These are phyloP conservation scores for Spondyliosoma cantharus DNA, from an alignment of 2,797 vertebrate species.

Conservation along the genomic window DNA sequence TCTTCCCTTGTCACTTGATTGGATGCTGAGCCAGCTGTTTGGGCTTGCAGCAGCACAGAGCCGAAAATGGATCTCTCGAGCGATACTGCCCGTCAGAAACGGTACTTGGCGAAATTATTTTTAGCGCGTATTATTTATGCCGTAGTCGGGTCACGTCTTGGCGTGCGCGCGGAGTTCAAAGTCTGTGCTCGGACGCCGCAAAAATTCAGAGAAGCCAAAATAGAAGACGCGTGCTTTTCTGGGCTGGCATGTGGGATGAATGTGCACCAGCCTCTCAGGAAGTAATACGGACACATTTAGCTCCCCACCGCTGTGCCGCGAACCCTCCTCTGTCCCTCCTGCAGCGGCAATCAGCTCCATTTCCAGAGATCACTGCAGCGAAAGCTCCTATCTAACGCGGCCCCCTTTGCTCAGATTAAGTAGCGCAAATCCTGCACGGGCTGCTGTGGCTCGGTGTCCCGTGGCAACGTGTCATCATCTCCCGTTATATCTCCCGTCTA, in stretches of 20 bases:
- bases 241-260: not conserved
- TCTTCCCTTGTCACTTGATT: conserved; percentile 6
- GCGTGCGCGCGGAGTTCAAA: too few relatives aligned
- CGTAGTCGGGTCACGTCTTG: not conserved
- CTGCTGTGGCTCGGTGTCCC: conserved; percentile 35
- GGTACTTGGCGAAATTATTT: not conserved
- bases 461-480: conserved; percentile 40
- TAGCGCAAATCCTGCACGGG: conserved; percentile 38
- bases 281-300: not conserved
- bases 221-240: not conserved
- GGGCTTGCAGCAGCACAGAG: not conserved
- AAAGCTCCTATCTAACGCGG: conserved; percentile 30
- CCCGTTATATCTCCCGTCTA: conserved; percentile 32
- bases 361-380: conserved; percentile 17
- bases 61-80: not conserved
- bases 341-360: conserved; percentile 20
- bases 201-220: not conserved
- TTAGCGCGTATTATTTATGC: not conserved
- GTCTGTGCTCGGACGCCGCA: not conserved
- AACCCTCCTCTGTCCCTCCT: not conserved
- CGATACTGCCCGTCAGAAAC: not conserved
- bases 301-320: not conserved
- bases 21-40: conserved; percentile 31
- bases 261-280: conserved; percentile 3
- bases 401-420: conserved; percentile 29